Percentiles rank a stretch among this genome's conserved stretches.
Evolutionary conservation across 2,888 invertebrate genomes (phyloP).

Genomic region (Drosophila mimetica): DNA sequence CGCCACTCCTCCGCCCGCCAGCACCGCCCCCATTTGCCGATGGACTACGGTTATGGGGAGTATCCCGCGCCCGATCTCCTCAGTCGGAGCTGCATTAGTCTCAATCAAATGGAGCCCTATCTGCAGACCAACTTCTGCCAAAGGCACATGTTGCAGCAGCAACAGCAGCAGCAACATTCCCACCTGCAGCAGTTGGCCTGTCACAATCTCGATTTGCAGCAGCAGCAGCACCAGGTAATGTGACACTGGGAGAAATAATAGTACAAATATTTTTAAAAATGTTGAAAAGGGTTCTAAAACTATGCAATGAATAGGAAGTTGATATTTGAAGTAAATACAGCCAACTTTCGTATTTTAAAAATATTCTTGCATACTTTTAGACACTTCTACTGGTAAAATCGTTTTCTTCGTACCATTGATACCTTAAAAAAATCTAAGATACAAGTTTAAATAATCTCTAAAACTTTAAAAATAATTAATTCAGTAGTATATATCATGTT

Average conservation of each 20-base stretch:
- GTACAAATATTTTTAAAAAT: background rate
- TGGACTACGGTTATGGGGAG: constrained; percentile 70
- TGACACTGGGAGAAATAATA: background rate
- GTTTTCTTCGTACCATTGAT: too few species aligned
- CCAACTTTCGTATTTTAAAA: too few species aligned
- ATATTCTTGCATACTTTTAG: too few species aligned
- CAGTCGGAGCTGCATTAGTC: constrained; percentile 83
- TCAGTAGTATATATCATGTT: too few species aligned
- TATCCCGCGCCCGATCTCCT: constrained; percentile 83
- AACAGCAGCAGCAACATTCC: constrained; percentile 43
- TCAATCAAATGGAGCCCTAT: constrained; percentile 78
- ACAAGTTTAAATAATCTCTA: too few species aligned
- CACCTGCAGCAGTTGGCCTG: constrained; percentile 63
- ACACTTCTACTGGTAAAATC: too few species aligned
- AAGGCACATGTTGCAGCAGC: constrained; percentile 51
- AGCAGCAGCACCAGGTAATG: constrained; percentile 31
- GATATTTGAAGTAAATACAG: too few species aligned
- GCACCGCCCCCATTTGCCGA: constrained; percentile 59
- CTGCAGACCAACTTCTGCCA: constrained; percentile 57
- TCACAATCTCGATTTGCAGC: constrained; percentile 68
- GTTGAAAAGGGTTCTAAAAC: background rate
- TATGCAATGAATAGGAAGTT: too few species aligned
- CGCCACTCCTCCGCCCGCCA: constrained; percentile 68
- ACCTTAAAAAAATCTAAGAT: too few species aligned
- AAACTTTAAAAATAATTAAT: too few species aligned